These are phyloP conservation scores for Pseudococcus viburni DNA, from an alignment of 2,888 invertebrate species.

Conservation along the genomic window DNA sequence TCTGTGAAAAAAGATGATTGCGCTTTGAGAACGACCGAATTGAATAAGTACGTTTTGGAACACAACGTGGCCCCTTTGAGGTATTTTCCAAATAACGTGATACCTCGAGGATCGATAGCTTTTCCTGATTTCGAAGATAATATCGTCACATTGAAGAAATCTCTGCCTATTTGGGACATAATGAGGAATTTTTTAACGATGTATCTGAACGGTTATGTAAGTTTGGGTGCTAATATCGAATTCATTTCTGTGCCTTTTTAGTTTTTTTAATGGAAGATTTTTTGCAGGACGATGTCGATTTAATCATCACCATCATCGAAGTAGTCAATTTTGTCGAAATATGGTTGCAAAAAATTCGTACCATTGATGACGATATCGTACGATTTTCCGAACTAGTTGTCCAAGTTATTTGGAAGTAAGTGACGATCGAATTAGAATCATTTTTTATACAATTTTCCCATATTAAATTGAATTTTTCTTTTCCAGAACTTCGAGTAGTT, in stretches of 20 bases:
- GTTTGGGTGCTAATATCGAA: not conserved
- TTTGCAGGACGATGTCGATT: constrained; percentile 51
- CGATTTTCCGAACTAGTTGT: constrained; percentile 63
- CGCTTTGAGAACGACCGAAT: constrained; percentile 38
- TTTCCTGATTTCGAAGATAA: constrained; percentile 62
- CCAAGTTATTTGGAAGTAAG: constrained; percentile 63
- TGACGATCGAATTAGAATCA: not conserved
- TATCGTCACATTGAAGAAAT: constrained; percentile 54
- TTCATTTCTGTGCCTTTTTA: not conserved
- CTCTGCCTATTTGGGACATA: constrained; percentile 61
- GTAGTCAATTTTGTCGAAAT: constrained; percentile 60
- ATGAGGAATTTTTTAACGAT: constrained; percentile 61
- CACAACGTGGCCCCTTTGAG: constrained; percentile 47
- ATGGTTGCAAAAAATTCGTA: constrained; percentile 57
- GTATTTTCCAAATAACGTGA: constrained; percentile 36
- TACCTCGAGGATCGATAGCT: constrained; percentile 48
- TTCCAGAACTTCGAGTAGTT: constrained; percentile 54
- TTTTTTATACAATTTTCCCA: not conserved
- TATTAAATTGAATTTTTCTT: not conserved
- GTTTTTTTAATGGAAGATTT: not conserved
- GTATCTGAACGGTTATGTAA: constrained; percentile 63
- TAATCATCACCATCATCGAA: constrained; percentile 51
- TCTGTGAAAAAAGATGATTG: constrained; percentile 51
- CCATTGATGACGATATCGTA: constrained; percentile 57
- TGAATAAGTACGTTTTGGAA: constrained; percentile 62